Conservation (phyloP, 2,113 vertebrate species). For the Albula glossodonta region DNA sequence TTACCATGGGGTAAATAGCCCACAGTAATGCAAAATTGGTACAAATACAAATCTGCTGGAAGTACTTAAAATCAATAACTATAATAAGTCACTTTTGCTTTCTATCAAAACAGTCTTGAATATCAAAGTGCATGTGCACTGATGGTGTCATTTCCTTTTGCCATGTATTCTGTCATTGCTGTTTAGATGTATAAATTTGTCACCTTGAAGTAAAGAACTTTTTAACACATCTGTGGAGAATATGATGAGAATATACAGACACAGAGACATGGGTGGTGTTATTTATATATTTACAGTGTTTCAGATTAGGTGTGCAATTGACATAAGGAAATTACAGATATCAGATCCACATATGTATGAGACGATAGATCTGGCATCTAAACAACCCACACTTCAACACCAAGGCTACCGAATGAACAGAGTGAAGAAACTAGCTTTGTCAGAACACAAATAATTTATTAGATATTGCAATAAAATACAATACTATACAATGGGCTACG, state of each 20-base stretch:
- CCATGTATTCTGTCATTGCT: background rate
- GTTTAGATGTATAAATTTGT: background rate
- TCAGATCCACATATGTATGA: background rate
- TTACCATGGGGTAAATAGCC: background rate
- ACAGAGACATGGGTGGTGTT: background rate
- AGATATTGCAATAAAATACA: background rate
- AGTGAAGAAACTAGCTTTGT: background rate
- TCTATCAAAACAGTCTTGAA: background rate
- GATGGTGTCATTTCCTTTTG: conserved; percentile 7
- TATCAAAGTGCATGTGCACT: background rate
- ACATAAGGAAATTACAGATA: background rate
- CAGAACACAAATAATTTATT: background rate
- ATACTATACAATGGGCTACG: background rate
- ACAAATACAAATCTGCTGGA: background rate
- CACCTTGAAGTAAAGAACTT: too few relatives aligned
- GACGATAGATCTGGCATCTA: background rate
- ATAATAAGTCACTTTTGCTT: background rate
- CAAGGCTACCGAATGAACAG: background rate
- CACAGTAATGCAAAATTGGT: background rate
- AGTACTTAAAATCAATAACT: background rate
- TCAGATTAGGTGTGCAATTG: background rate
- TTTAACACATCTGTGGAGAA: background rate
- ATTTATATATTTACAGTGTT: background rate
- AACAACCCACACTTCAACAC: background rate
- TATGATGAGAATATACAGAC: background rate